Evolutionary conservation across 37 sponge, comb jelly and placozoan species (phyloP), one percentile per base, ranked within the genome.

Genomic region (Agelas oroides): DNA sequence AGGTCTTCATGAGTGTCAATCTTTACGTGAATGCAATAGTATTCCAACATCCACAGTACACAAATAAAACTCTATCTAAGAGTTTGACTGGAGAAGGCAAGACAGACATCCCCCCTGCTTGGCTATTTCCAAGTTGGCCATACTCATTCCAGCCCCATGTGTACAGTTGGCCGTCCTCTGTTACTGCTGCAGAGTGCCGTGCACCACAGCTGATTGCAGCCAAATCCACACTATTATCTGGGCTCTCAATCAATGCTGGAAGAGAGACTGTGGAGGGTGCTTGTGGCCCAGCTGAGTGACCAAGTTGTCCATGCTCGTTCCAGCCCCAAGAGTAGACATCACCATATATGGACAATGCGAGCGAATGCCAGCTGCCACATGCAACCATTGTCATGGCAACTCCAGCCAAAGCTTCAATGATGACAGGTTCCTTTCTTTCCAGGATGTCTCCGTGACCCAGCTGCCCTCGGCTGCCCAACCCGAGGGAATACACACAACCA

Each of bases 321-420:
- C 87, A 89, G 25, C 96, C 96, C 96, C 96, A 95, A 13, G 88
- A 89, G 30, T 92, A 95, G 14, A 89, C 62, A 72, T 76, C 85
- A 8, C 90, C 93, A 28, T 25, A 59, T 35, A 75, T 65, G 35
- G 90, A 86, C 17, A 92, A 25, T 1, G 69, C 84, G 64, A 92
- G 35, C 13, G 68, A 67, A 52, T 89, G 93, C 71, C 92, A 92
- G 20, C 65, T 36, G 0, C 96, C 96, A 71, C 90, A 86, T 3
- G 81, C 72, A 59, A 95, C 73, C 0, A 16, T 39, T 23, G 12
- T 37, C 13, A 92, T 75, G 25, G 27, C 31, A 11, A 95, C 18
- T 20, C 92, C 96, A 78, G 78, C 87, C 17, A 89, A 46, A 15
- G 82, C 90, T 24, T 83, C 74, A 6, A 95, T 35, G 36, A 81